Evolutionary conservation across 1,140 invertebrate species (phyloP).

Genomic region (Galleria mellonella): DNA sequence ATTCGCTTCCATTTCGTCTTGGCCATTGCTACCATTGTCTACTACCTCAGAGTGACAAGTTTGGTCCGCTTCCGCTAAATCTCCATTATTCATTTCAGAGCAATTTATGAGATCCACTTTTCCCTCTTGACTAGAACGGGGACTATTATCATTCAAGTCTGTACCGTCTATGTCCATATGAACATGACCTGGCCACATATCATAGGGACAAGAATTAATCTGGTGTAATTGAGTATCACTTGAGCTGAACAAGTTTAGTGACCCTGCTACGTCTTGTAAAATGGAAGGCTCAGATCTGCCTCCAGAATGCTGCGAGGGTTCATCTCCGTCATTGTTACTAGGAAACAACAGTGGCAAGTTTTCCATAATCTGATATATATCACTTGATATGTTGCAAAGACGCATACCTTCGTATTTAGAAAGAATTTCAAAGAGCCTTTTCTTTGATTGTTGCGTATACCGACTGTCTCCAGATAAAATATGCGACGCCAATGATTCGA

Average conservation of each 20-base stretch:
- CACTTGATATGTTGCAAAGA: conserved; percentile 57
- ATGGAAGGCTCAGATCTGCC: conserved; percentile 46
- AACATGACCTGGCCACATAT: conserved; percentile 56
- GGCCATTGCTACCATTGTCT: conserved; percentile 21
- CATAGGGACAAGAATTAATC: conserved; percentile 49
- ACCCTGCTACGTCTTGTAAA: conserved; percentile 60
- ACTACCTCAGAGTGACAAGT: conserved; percentile 43
- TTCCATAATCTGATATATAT: conserved; percentile 39
- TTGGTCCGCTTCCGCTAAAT: conserved; percentile 70
- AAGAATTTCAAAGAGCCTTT: conserved; percentile 46
- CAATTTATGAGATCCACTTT: conserved; percentile 69
- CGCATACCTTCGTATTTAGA: conserved; percentile 59
- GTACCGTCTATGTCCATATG: conserved; percentile 48
- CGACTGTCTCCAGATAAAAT: conserved; percentile 41
- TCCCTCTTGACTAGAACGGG: conserved; percentile 52
- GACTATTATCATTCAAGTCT: conserved; percentile 39
- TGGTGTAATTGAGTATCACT: conserved; percentile 56
- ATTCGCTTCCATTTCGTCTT: conserved; percentile 27
- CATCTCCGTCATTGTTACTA: conserved; percentile 24
- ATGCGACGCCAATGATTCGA: conserved; percentile 46
- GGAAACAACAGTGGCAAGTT: conserved; percentile 43
- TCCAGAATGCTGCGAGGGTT: conserved; percentile 29
- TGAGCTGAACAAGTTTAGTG: conserved; percentile 56
- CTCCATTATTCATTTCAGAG: conserved; percentile 69
- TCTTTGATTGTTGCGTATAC: conserved; percentile 30